Evolutionary conservation across 2,113 vertebrate genomes (phyloP), one percentile per base, ranked within the genome.

Genomic region (Ramphastos sulfuratus): DNA sequence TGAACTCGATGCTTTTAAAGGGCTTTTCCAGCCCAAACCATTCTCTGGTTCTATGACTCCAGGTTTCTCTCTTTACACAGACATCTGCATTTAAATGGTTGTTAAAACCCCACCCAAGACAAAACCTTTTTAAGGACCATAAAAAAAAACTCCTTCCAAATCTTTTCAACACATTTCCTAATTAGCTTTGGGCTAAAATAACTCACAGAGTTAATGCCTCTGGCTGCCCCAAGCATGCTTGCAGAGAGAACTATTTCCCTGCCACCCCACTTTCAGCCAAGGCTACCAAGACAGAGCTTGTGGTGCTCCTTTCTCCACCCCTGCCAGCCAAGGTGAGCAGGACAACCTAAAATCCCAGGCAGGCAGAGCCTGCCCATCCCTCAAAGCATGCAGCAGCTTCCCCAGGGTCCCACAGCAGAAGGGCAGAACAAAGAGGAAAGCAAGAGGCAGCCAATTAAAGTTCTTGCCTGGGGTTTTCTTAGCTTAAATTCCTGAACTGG

Each of bases 21-120:
- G 48, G 19, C 48, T 50, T 21, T 24, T 50, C 50, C 50, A 21
- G 20, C 48, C 48, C 20, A 21, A 48, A 21, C 48, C 48, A 21
- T 21, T 48, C 46, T 48, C 17, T 48, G 46, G 18, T 48, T 48
- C 46, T 48, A 48, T 48, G 28, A 50, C 25, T 35, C 5, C 33
- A 54, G 50, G 15, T 17, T 64, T 50, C 4, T 25, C 31, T 50
- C 48, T 58, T 71, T 21, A 33, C 5, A 15, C 3, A 13, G 7
- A 13, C 12, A 27, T 7, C 33, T 19, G 24, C 42, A 12, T 31
- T 84, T 18, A 80, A 48, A 66, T 16, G 4, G 23, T 44, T 28
- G 15, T 15, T 21, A 7, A 23, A 30, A 7, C 0, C 0, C 2
- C 14, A 66, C 66, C 5, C 10, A 15, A 20, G 5, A 6, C 4